Evolutionary conservation across 2,888 invertebrate species (phyloP).

Genomic region (Cataglyphis livida): DNA sequence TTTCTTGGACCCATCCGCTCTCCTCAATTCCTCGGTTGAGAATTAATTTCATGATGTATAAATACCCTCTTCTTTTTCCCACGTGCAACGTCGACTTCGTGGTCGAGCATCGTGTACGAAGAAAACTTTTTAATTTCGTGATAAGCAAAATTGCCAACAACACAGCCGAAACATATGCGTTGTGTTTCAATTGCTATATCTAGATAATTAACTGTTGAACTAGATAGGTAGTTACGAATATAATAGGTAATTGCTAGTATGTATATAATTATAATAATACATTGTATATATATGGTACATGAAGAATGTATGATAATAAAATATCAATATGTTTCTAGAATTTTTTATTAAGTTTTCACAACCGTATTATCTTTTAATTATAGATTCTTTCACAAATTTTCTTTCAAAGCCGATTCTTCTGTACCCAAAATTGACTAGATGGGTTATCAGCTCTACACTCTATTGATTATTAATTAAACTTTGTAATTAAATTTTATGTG

Average conservation of each 20-base stretch:
- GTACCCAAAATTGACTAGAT: too few species aligned
- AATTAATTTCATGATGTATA: slow-evolving; percentile 67
- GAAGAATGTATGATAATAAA: too few species aligned
- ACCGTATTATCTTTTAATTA: too few species aligned
- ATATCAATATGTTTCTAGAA: too few species aligned
- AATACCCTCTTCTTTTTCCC: slow-evolving; percentile 43
- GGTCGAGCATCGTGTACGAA: slow-evolving; percentile 47
- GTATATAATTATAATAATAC: not conserved
- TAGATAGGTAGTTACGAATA: not conserved
- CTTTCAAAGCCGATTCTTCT: too few species aligned
- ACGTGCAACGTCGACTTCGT: slow-evolving; percentile 58
- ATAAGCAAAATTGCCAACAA: slow-evolving; percentile 46
- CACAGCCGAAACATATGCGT: not conserved
- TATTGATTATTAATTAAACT: not conserved
- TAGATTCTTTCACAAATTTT: too few species aligned
- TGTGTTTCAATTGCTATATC: not conserved
- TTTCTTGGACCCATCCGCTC: slow-evolving; percentile 63
- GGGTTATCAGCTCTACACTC: too few species aligned
- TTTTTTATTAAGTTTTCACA: too few species aligned
- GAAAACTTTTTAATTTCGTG: slow-evolving; percentile 67
- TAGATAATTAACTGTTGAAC: not conserved
- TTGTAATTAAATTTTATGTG: not conserved
- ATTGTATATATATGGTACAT: too few species aligned
- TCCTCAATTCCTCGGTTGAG: slow-evolving; percentile 6
- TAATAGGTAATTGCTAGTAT: not conserved